These are phyloP conservation scores for Pinctada fucata DNA, from an alignment of 2,888 invertebrate genomes.

Conservation along the genomic window DNA sequence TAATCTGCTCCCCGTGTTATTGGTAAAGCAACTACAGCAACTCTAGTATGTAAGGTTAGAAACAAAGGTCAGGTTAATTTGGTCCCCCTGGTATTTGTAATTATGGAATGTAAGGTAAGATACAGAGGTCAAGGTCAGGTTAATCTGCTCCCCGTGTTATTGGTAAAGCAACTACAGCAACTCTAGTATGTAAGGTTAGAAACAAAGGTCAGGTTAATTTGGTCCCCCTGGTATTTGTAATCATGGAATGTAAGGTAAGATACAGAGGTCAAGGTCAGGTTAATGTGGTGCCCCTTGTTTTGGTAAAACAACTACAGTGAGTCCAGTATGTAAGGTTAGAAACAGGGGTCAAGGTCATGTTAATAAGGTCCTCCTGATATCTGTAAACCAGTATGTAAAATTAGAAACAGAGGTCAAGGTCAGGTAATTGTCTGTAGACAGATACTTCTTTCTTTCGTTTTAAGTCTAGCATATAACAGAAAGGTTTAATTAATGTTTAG, in stretches of 20 bases:
- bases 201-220: not conserved
- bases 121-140: not conserved
- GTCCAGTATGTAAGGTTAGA: slow-evolving; percentile 7
- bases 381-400: slow-evolving; percentile 88
- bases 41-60: slow-evolving; percentile 7
- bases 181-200: too few relatives aligned
- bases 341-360: not conserved
- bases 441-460: too few relatives aligned
- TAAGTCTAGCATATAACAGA: not conserved
- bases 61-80: slow-evolving; percentile 78
- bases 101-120: slow-evolving; percentile 83
- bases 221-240: slow-evolving; percentile 79
- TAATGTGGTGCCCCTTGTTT: too few relatives aligned
- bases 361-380: slow-evolving; percentile 96
- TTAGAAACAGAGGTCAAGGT: slow-evolving; percentile 43
- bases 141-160: too few relatives aligned
- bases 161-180: too few relatives aligned
- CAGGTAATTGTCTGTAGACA: too few relatives aligned
- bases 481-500: not conserved
- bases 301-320: too few relatives aligned
- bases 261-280: not conserved
- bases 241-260: slow-evolving; percentile 83
- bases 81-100: slow-evolving; percentile 93
- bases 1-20: too few relatives aligned
- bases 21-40: too few relatives aligned